phyloP scores from a whole-genome alignment of 30 jellyfish, hydroid and myxozoan genomes.

The Chrysaora quinquecirrha region DNA sequence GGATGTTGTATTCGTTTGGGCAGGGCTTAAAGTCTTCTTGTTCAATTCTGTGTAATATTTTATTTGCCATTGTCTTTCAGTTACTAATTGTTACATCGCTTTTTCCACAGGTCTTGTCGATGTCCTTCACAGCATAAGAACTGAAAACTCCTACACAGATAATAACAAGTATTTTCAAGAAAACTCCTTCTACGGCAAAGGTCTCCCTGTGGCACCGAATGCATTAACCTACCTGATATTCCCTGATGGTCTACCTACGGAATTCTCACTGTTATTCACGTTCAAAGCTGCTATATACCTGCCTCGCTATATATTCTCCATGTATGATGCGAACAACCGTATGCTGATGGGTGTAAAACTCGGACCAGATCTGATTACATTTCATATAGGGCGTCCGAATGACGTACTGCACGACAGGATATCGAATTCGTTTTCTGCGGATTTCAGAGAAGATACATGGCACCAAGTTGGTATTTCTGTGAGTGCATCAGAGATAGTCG shows the following conservation, averaged over 20 bases:
- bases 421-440: constrained; percentile 64
- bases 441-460: constrained; percentile 69
- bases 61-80: too few species aligned
- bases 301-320: constrained; percentile 68
- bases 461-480: constrained; percentile 78
- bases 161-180: constrained; percentile 29
- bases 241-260: constrained; percentile 69
- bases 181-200: constrained; percentile 18
- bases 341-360: constrained; percentile 84
- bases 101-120: constrained; percentile 38
- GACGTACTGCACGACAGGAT: constrained; percentile 61
- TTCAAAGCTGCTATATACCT: constrained; percentile 59
- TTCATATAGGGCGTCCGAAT: constrained; percentile 57
- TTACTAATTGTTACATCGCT: too few species aligned
- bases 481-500: constrained; percentile 23
- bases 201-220: constrained; percentile 46
- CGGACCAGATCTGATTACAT: constrained; percentile 62
- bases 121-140: constrained; percentile 36
- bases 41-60: too few species aligned
- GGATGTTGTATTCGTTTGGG: too few species aligned
- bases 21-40: too few species aligned
- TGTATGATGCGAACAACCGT: constrained; percentile 90
- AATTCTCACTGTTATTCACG: constrained; percentile 54
- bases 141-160: constrained; percentile 35
- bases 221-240: constrained; percentile 76